Percentiles rank a stretch among this genome's conserved stretches.
Conservation (phyloP, 2,888 invertebrate species). For the Lumbricus terrestris region DNA sequence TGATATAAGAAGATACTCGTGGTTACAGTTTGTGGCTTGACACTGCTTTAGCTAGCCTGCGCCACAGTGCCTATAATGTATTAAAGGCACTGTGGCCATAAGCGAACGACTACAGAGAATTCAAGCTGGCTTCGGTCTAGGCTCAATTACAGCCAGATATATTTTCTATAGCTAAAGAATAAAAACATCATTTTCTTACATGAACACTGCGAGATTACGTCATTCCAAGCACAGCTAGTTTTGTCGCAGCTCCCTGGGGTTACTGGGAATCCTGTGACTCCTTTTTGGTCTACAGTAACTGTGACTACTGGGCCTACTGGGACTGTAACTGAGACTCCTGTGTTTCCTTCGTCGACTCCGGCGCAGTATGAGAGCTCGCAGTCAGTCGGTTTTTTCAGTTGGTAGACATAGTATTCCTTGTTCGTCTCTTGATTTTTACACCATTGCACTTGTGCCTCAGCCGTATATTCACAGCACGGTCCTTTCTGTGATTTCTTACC, state of each 20-base stretch:
- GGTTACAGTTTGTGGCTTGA: background rate
- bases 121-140: too few relatives aligned
- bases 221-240: background rate
- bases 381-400: background rate
- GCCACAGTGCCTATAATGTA: too few relatives aligned
- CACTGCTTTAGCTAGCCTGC: too few relatives aligned
- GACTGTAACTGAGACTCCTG: too few relatives aligned
- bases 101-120: too few relatives aligned
- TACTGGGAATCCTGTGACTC: too few relatives aligned
- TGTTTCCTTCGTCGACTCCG: background rate
- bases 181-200: background rate
- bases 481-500: background rate
- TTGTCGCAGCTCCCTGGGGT: background rate
- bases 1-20: background rate
- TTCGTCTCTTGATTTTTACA: background rate
- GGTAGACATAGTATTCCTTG: background rate
- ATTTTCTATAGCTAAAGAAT: background rate
- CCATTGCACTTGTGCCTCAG: background rate
- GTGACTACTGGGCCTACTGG: too few relatives aligned
- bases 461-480: background rate
- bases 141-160: background rate
- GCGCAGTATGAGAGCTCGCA: background rate
- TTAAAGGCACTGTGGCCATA: too few relatives aligned
- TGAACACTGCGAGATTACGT: background rate
- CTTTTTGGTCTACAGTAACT: too few relatives aligned